A percentile compares a stretch with the other conserved stretches of the same genome.
phyloP scores from a whole-genome alignment of 1,140 invertebrate species.

The Zaprionus nigranus region DNA sequence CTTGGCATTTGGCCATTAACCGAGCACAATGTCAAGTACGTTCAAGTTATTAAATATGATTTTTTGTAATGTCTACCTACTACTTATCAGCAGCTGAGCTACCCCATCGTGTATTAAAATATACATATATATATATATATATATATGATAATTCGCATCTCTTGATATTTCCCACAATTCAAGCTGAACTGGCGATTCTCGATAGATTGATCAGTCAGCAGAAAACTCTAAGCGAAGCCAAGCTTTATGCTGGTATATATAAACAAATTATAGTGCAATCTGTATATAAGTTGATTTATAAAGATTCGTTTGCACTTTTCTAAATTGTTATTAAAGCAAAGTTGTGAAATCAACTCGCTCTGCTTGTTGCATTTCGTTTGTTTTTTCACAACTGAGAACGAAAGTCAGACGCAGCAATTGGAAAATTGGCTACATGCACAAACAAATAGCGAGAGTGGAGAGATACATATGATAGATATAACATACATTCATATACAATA shows the following conservation, averaged over 20 bases:
- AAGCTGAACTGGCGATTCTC: conserved; percentile 10
- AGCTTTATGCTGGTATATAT: conserved; percentile 12
- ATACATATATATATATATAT: neutral
- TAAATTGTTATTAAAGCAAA: conserved; percentile 64
- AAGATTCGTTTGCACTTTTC: conserved; percentile 66
- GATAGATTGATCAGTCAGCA: conserved; percentile 14
- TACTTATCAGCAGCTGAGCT: conserved; percentile 44
- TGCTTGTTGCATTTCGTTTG: conserved; percentile 50
- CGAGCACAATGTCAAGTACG: conserved; percentile 73
- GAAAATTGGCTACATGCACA: conserved; percentile 60
- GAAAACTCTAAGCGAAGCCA: neutral
- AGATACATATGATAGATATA: conserved; percentile 6
- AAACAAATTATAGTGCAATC: conserved; percentile 36
- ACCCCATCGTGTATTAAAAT: conserved; percentile 48
- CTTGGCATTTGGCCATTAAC: conserved; percentile 69
- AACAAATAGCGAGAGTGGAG: conserved; percentile 7
- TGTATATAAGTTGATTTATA: conserved; percentile 6
- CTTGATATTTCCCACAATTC: neutral
- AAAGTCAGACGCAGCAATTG: conserved; percentile 73
- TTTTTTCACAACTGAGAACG: conserved; percentile 44
- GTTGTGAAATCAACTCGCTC: conserved; percentile 61
- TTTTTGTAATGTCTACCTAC: conserved; percentile 36
- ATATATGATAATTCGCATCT: neutral
- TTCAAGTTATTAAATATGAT: conserved; percentile 59
- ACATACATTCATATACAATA: neutral